Evolutionary conservation across 2,888 invertebrate species (phyloP).

Genomic region (Drosophila demipolita): DNA sequence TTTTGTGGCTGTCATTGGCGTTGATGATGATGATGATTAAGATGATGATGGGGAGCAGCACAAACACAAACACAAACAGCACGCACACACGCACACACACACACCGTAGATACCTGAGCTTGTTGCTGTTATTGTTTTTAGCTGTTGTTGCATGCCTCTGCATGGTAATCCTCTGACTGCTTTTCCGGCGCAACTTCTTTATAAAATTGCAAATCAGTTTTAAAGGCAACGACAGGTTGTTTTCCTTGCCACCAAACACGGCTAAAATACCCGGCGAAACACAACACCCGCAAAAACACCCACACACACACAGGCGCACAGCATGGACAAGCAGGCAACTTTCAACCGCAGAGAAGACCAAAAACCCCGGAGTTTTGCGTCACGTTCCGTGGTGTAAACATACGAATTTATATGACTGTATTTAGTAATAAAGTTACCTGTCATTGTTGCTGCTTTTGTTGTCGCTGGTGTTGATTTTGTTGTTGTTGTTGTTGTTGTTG

Average conservation of each 20-base stretch:
- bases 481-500: slow-evolving; percentile 11
- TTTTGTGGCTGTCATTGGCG: slow-evolving; percentile 38
- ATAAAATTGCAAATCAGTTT: slow-evolving; percentile 80
- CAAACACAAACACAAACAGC: not conserved
- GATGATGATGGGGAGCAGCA: slow-evolving; percentile 8
- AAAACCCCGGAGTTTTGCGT: slow-evolving; percentile 22
- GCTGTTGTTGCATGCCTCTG: slow-evolving; percentile 49
- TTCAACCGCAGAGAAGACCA: slow-evolving; percentile 9
- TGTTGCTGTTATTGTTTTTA: slow-evolving; percentile 21
- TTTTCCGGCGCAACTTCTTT: slow-evolving; percentile 58
- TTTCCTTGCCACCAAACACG: slow-evolving; percentile 51
- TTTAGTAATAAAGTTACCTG: slow-evolving; percentile 72
- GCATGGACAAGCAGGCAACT: slow-evolving; percentile 13
- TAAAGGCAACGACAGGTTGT: slow-evolving; percentile 76
- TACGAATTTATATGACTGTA: slow-evolving; percentile 74
- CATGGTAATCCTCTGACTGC: slow-evolving; percentile 51
- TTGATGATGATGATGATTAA: slow-evolving; percentile 30
- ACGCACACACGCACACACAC: not conserved
- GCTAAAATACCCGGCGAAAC: slow-evolving; percentile 31
- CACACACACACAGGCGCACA: not conserved
- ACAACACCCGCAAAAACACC: slow-evolving; percentile 10
- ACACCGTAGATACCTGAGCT: slow-evolving; percentile 10
- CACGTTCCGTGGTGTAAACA: slow-evolving; percentile 67
- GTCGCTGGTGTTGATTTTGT: slow-evolving; percentile 16
- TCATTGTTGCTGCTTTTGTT: slow-evolving; percentile 45